These are phyloP conservation scores for Turritopsis dohrnii DNA, from an alignment of 30 jellyfish, hydroid and myxozoan species.

Conservation along the genomic window DNA sequence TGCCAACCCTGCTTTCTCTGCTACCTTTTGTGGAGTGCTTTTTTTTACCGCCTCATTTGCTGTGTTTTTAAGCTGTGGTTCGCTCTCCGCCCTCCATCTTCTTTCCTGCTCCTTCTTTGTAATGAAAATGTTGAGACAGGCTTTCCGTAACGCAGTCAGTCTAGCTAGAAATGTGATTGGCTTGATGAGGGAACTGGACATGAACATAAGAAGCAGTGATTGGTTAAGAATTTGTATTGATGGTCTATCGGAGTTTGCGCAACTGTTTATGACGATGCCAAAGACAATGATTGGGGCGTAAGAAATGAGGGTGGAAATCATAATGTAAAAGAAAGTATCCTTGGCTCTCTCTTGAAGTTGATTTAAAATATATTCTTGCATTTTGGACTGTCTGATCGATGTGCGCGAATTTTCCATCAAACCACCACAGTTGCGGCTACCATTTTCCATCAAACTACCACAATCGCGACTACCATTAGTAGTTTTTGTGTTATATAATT, in stretches of 20 bases:
- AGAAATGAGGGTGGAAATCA: neutral
- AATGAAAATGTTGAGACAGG: conserved; percentile 23
- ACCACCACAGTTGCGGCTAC: neutral
- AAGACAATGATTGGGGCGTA: neutral
- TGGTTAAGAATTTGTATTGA: neutral
- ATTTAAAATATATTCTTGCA: neutral
- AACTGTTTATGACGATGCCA: neutral
- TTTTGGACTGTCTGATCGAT: neutral
- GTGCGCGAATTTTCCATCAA: neutral
- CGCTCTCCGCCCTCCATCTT: conserved; percentile 26
- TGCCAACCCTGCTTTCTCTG: too few species aligned
- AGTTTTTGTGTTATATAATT: neutral
- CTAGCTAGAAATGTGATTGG: conserved; percentile 10
- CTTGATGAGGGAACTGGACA: conserved; percentile 17
- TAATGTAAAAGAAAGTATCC: neutral
- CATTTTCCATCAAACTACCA: neutral
- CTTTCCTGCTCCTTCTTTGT: conserved; percentile 9
- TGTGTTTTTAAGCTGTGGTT: neutral
- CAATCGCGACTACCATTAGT: neutral
- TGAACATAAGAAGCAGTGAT: neutral
- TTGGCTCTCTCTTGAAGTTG: neutral
- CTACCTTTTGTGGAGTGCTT: too few species aligned
- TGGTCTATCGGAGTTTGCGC: neutral
- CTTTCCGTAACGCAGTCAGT: conserved; percentile 36
- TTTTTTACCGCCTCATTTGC: too few species aligned